A percentile compares a stretch with the other conserved stretches of the same genome.
Conservation (phyloP, 1,140 invertebrate genomes). For the Amyelois transitella region DNA sequence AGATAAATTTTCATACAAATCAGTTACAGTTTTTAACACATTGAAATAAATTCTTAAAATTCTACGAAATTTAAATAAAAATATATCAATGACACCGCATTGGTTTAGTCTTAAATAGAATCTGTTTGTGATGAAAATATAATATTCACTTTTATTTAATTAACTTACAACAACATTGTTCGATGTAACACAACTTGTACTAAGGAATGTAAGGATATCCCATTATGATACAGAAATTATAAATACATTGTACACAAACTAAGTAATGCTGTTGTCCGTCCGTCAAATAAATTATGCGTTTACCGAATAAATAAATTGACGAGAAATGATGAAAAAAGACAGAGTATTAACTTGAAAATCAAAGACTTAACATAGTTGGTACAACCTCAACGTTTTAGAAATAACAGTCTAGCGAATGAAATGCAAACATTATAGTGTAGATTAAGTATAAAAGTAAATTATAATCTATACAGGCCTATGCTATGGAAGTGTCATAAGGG, state of each 20-base stretch:
- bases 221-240: conserved; percentile 72
- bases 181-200: conserved; percentile 42
- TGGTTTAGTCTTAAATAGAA: conserved; percentile 26
- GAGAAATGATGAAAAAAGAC: conserved; percentile 20
- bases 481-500: conserved; percentile 56
- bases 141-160: conserved; percentile 15
- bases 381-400: conserved; percentile 42
- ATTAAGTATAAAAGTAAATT: conserved; percentile 56
- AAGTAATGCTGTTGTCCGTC: conserved; percentile 44
- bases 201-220: conserved; percentile 47
- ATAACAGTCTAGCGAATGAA: conserved; percentile 54
- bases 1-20: background rate
- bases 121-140: conserved; percentile 51
- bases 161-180: conserved; percentile 36
- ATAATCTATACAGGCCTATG: conserved; percentile 57
- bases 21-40: conserved; percentile 13
- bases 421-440: conserved; percentile 40
- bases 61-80: conserved; percentile 39
- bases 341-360: conserved; percentile 1
- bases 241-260: conserved; percentile 50
- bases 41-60: conserved; percentile 24
- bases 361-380: conserved; percentile 7
- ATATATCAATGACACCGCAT: too few species aligned
- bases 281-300: conserved; percentile 51
- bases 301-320: conserved; percentile 36